Evolutionary conservation across 2,797 vertebrate genomes (phyloP).

Genomic region (Lophotriccus pileatus): DNA sequence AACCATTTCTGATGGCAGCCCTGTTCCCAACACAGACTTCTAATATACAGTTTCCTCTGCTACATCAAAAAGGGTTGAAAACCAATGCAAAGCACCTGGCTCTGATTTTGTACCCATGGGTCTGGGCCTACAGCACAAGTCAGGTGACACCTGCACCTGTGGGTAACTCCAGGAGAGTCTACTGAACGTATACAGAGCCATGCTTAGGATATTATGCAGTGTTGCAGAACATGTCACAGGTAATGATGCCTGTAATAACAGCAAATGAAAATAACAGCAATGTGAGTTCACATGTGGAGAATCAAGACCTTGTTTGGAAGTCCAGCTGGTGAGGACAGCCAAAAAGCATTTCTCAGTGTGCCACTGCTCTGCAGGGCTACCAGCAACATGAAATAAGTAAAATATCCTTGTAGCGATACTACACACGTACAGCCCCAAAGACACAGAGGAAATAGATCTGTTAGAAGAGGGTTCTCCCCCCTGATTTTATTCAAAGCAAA

Average conservation of each 20-base stretch:
- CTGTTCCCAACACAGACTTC: neutral
- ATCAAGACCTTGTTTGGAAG: neutral
- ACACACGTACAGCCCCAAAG: neutral
- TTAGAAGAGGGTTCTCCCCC: neutral
- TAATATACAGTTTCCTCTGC: neutral
- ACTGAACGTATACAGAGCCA: neutral
- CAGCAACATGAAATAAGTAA: neutral
- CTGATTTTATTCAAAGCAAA: neutral
- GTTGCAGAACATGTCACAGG: neutral
- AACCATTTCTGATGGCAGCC: neutral
- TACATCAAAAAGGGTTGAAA: neutral
- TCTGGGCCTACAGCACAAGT: neutral
- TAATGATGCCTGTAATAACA: neutral
- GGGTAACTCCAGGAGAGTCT: neutral
- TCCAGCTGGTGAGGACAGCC: neutral
- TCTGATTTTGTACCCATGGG: neutral
- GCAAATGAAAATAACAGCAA: neutral
- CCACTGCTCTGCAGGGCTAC: neutral
- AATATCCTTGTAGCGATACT: neutral
- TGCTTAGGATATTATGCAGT: neutral
- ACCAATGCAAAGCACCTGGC: neutral
- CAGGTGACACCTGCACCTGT: rapidly evolving
- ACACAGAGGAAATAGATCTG: neutral
- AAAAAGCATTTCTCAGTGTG: neutral
- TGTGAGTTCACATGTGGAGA: neutral